These are phyloP conservation scores for Propithecus coquereli DNA, from an alignment of 2,113 vertebrate species.

Conservation along the genomic window DNA sequence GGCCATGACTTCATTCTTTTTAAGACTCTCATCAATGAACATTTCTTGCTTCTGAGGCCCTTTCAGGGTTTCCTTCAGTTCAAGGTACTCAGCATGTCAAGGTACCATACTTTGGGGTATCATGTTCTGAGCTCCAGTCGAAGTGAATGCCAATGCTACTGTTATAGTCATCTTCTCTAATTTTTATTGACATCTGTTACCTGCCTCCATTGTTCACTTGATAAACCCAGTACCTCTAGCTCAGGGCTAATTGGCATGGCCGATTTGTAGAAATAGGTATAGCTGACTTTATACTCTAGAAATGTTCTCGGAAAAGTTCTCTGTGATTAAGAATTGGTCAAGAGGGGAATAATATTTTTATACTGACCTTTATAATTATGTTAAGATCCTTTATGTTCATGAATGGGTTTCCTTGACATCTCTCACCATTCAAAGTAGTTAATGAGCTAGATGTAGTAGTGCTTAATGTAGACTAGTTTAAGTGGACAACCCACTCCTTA, in stretches of 20 bases:
- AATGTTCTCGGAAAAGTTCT: neutral
- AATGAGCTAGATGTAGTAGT: conserved; percentile 47
- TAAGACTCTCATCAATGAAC: neutral
- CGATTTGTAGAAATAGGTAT: neutral
- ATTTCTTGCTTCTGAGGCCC: neutral
- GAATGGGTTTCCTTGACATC: conserved; percentile 20
- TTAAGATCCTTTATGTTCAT: conserved; percentile 45
- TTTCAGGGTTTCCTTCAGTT: neutral
- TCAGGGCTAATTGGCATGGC: neutral
- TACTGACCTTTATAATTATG: conserved; percentile 6
- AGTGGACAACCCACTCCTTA: conserved; percentile 30
- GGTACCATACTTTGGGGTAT: neutral
- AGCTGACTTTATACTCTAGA: neutral
- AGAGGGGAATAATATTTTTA: conserved; percentile 40
- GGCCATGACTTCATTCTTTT: neutral
- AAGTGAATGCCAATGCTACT: neutral
- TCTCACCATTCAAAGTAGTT: conserved; percentile 32
- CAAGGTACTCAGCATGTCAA: neutral
- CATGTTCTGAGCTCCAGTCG: neutral
- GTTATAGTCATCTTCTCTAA: neutral
- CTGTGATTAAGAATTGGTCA: conserved; percentile 11
- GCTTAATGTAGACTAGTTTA: conserved; percentile 49
- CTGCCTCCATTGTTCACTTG: neutral
- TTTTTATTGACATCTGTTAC: neutral
- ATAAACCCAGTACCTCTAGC: neutral